Evolutionary conservation across 64 coral and sea anemone species (phyloP).

Genomic region (Montipora capricornis): DNA sequence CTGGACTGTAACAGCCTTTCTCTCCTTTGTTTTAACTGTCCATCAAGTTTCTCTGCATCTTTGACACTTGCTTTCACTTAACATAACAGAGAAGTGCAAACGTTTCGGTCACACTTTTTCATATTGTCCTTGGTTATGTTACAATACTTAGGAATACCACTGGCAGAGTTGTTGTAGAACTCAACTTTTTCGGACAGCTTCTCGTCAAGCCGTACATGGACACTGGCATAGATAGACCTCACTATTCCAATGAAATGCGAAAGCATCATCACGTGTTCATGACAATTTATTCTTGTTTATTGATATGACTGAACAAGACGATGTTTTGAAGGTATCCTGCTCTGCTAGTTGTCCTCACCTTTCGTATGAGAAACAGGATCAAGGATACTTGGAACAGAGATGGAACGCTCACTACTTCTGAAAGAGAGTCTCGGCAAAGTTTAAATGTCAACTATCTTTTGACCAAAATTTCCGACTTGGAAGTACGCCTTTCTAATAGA

Average conservation of each 20-base stretch:
- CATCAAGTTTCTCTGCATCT: too few relatives aligned
- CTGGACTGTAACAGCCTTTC: too few relatives aligned
- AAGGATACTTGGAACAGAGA: not conserved
- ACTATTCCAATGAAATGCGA: slow-evolving; percentile 39
- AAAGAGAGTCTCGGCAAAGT: slow-evolving; percentile 19
- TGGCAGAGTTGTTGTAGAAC: too few relatives aligned
- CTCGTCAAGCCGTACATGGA: not conserved
- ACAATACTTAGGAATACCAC: too few relatives aligned
- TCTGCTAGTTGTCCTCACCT: slow-evolving; percentile 18
- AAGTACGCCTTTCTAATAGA: slow-evolving; percentile 1
- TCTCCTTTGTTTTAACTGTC: too few relatives aligned
- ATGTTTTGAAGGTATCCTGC: slow-evolving; percentile 45
- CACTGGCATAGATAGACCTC: not conserved
- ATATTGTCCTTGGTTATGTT: too few relatives aligned
- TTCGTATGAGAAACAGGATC: slow-evolving; percentile 39
- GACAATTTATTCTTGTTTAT: slow-evolving; percentile 48
- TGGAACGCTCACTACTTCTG: slow-evolving; percentile 25
- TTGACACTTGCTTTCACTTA: too few relatives aligned
- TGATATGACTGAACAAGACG: slow-evolving; percentile 66
- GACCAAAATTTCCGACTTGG: slow-evolving; percentile 44
- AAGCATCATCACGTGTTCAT: slow-evolving; percentile 40
- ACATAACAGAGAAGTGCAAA: too few relatives aligned
- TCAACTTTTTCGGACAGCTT: too few relatives aligned
- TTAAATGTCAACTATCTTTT: slow-evolving; percentile 21
- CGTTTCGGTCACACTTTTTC: too few relatives aligned